A percentile compares a stretch with the other conserved stretches of the same genome.
Evolutionary conservation across 2,797 vertebrate genomes (phyloP).

Genomic region (Pyrocephalus nanus): DNA sequence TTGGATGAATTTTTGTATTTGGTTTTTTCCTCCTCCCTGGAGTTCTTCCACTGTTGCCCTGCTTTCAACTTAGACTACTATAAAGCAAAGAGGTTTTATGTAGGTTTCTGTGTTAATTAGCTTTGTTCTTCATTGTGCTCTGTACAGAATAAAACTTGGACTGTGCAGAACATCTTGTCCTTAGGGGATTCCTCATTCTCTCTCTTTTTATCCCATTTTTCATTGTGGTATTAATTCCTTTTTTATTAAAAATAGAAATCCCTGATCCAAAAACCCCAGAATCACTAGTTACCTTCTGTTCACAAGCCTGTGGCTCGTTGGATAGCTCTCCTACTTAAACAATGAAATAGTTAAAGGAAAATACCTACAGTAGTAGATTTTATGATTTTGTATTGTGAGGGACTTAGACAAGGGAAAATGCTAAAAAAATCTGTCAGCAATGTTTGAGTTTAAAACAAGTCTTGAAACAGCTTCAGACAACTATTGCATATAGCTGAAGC

Average conservation of each 20-base stretch:
- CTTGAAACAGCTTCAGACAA: background rate
- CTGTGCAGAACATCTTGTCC: background rate
- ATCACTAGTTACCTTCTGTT: background rate
- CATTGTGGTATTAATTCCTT: background rate
- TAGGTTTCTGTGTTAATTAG: background rate
- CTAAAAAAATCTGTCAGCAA: background rate
- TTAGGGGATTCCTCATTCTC: background rate
- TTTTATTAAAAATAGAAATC: background rate
- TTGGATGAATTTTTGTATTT: background rate
- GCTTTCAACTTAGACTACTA: background rate
- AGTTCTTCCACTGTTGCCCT: background rate
- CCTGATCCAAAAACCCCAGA: background rate
- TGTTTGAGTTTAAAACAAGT: background rate
- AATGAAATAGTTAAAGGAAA: background rate
- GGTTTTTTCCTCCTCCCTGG: background rate
- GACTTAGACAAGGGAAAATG: background rate
- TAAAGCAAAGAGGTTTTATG: background rate
- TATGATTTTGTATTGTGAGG: background rate
- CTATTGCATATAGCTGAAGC: background rate
- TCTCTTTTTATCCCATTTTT: background rate
- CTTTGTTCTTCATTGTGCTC: background rate
- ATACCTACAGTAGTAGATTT: background rate
- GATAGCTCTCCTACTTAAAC: background rate
- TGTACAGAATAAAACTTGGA: background rate
- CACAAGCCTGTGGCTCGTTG: background rate